Conservation (phyloP, 2,113 vertebrate species). For the Paracanthobrama guichenoti region DNA sequence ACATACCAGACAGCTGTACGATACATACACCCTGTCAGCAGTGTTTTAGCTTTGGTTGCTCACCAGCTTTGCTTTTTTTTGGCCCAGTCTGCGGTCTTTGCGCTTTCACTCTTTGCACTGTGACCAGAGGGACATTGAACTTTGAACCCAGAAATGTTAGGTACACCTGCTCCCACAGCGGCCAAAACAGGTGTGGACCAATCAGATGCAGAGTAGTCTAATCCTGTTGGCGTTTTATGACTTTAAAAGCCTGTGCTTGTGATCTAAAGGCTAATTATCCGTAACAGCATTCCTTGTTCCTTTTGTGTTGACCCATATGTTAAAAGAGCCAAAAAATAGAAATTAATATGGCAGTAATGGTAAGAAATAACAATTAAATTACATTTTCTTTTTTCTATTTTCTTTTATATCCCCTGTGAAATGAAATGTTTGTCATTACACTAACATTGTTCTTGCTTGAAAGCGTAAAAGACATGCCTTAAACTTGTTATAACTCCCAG, state of each 20-base stretch:
- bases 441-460: slow-evolving; percentile 27
- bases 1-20: slow-evolving; percentile 26
- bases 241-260: slow-evolving; percentile 19
- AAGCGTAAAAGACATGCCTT: slow-evolving; percentile 57
- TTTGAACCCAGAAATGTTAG: slow-evolving; percentile 54
- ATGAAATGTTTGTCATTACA: not conserved
- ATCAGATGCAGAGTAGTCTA: slow-evolving; percentile 20
- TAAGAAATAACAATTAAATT: slow-evolving; percentile 38
- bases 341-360: slow-evolving; percentile 21
- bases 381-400: slow-evolving; percentile 39
- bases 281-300: not conserved
- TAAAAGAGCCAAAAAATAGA: slow-evolving; percentile 10
- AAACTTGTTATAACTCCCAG: slow-evolving; percentile 59
- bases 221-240: slow-evolving; percentile 8
- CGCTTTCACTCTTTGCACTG: slow-evolving; percentile 34
- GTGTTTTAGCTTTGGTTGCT: slow-evolving; percentile 6
- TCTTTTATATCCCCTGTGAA: slow-evolving; percentile 35
- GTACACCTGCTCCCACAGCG: slow-evolving; percentile 66
- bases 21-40: slow-evolving; percentile 25
- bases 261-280: not conserved
- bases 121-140: slow-evolving; percentile 62
- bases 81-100: slow-evolving; percentile 44
- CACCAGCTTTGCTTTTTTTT: slow-evolving; percentile 7
- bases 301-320: slow-evolving; percentile 43
- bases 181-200: slow-evolving; percentile 67